A percentile compares a stretch with the other conserved stretches of the same genome.
phyloP scores from a whole-genome alignment of 1,140 invertebrate species.

The Conopomorpha cramerella region DNA sequence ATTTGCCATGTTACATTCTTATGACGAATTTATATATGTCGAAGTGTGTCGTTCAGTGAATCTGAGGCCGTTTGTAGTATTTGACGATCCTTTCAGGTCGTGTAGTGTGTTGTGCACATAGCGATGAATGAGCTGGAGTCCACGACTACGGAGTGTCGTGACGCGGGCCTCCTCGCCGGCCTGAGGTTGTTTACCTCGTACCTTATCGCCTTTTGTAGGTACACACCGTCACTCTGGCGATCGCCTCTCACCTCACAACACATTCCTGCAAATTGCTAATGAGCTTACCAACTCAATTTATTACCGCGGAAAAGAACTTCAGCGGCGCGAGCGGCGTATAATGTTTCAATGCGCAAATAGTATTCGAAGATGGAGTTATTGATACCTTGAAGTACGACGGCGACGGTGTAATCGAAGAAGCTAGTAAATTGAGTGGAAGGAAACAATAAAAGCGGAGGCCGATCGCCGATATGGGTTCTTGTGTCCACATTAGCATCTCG shows the following conservation, averaged over 20 bases:
- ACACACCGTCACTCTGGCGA: neutral
- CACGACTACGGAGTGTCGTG: too few relatives aligned
- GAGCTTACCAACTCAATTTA: too few relatives aligned
- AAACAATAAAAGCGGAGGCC: slow-evolving; percentile 39
- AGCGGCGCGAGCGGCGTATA: neutral
- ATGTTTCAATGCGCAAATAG: slow-evolving; percentile 10
- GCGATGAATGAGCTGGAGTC: too few relatives aligned
- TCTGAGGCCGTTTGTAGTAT: too few relatives aligned
- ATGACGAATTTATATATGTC: too few relatives aligned
- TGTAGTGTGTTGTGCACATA: too few relatives aligned
- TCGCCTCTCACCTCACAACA: too few relatives aligned
- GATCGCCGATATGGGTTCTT: slow-evolving; percentile 56
- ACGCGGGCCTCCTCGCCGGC: neutral
- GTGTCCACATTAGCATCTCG: slow-evolving; percentile 58
- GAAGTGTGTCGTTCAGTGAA: too few relatives aligned
- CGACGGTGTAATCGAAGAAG: slow-evolving; percentile 31
- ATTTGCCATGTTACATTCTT: too few relatives aligned
- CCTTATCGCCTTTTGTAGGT: slow-evolving; percentile 54
- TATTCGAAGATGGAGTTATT: slow-evolving; percentile 12
- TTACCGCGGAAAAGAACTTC: too few relatives aligned
- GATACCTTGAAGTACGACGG: slow-evolving; percentile 6
- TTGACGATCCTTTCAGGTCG: too few relatives aligned
- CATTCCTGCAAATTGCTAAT: too few relatives aligned
- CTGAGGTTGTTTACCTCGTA: slow-evolving; percentile 45
- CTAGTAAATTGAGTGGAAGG: slow-evolving; percentile 4